Conservation (phyloP, 2,113 vertebrate species). For the Percina caprodes region DNA sequence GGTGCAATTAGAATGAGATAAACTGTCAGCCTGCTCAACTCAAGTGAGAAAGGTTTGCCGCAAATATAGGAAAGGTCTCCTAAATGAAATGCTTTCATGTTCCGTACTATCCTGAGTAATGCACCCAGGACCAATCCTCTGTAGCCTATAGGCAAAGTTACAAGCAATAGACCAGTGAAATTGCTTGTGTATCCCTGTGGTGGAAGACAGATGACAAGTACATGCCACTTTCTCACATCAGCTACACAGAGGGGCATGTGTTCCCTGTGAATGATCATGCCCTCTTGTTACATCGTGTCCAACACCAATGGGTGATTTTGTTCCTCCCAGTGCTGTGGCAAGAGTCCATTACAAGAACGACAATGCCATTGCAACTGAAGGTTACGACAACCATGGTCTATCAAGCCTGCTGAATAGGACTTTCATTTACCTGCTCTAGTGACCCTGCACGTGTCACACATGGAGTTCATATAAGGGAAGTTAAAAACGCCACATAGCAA, state of each 20-base stretch:
- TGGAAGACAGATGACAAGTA: conserved; percentile 39
- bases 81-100: conserved; percentile 12
- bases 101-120: background rate
- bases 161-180: conserved; percentile 16
- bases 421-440: conserved; percentile 51
- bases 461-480: conserved; percentile 14
- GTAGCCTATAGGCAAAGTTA: conserved; percentile 24
- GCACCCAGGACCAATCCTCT: conserved; percentile 17
- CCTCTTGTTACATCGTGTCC: conserved; percentile 23
- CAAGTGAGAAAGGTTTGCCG: background rate
- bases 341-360: conserved; percentile 52
- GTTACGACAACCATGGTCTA: conserved; percentile 41
- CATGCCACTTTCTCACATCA: conserved; percentile 12
- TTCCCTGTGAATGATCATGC: conserved; percentile 34
- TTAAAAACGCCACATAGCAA: background rate
- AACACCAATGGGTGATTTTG: conserved; percentile 44
- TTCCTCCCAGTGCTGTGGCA: conserved; percentile 11
- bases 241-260: conserved; percentile 12
- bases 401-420: conserved; percentile 41
- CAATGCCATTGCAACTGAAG: conserved; percentile 53
- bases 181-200: conserved; percentile 28
- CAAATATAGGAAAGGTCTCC: background rate
- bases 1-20: background rate
- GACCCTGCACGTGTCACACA: conserved; percentile 11
- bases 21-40: background rate